Percentiles rank a stretch among this genome's conserved stretches.
These are phyloP conservation scores for Tanytarsus gracilentus DNA, from an alignment of 2,888 invertebrate genomes.

Conservation along the genomic window DNA sequence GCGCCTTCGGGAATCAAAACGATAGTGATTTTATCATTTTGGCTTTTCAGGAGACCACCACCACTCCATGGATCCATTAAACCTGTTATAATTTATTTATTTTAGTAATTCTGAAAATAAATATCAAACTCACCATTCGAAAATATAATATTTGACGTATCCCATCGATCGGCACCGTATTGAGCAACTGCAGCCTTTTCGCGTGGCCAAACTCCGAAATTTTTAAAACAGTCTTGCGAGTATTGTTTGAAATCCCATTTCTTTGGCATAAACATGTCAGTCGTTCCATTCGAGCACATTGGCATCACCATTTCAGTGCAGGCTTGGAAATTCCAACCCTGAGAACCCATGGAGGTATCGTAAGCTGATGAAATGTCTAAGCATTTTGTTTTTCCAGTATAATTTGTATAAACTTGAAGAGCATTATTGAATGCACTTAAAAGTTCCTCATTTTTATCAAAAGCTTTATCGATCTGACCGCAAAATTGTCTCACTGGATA, in stretches of 20 bases:
- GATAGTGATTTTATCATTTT: slow-evolving; percentile 56
- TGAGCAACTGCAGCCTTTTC: slow-evolving; percentile 57
- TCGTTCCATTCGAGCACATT: slow-evolving; percentile 64
- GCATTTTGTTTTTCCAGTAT: slow-evolving; percentile 62
- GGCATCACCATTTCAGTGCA: slow-evolving; percentile 99
- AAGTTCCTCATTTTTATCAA: slow-evolving; percentile 15
- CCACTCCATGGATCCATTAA: slow-evolving; percentile 59
- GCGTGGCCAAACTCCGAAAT: slow-evolving; percentile 59
- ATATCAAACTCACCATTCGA: slow-evolving; percentile 62
- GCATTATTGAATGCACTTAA: slow-evolving; percentile 53
- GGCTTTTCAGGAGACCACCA: slow-evolving; percentile 65
- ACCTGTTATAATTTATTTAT: not conserved
- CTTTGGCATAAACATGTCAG: slow-evolving; percentile 74
- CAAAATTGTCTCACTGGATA: slow-evolving; percentile 67
- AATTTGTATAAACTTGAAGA: slow-evolving; percentile 71
- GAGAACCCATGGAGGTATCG: slow-evolving; percentile 50
- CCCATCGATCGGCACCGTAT: slow-evolving; percentile 72
- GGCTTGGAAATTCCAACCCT: slow-evolving; percentile 74
- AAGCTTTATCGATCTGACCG: slow-evolving; percentile 37
- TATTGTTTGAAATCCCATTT: slow-evolving; percentile 64
- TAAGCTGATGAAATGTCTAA: slow-evolving; percentile 54
- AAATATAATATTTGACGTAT: slow-evolving; percentile 61
- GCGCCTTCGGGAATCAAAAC: slow-evolving; percentile 73
- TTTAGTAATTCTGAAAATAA: not conserved
- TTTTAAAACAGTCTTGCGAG: slow-evolving; percentile 57